Evolutionary conservation across 2,888 invertebrate species (phyloP), one percentile per base, ranked within the genome.

Genomic region (Mycalesis mineus): DNA sequence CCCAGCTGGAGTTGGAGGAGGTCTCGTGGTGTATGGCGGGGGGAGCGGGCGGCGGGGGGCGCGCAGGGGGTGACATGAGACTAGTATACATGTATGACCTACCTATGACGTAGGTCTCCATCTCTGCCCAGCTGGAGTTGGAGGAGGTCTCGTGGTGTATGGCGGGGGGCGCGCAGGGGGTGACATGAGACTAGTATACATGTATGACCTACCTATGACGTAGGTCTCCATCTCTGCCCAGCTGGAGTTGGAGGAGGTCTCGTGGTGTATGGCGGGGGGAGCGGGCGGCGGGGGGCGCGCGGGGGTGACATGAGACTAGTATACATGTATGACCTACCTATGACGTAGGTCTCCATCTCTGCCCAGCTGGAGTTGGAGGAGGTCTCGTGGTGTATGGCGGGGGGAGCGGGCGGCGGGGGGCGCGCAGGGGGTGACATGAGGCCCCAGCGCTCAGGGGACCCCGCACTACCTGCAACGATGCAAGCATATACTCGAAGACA

Each of bases 161-260:
- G 69, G 5, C 73, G 55, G 31, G 65, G 45, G 65, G 65, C 8
- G 64, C 65, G 7, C 88, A 80, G 15, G 89, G 0, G 90, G 88
- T 0, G 90, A 89, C 87, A 88, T 88, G 80, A 89, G 80, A 57
- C 86, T 5, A 2, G 3, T n/a, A n/a, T n/a, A n/a, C n/a, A n/a
- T n/a, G n/a, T n/a, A n/a, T n/a, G n/a, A n/a, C 49, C 52, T 47
- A 68, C 97, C 97, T 68, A 97, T 96, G 59, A 98, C 94, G 69
- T 95, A 95, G 0, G 94, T 94, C 79, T 97, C 95, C 91, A 97
- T 92, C 82, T 97, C 96, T 0, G 95, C 95, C 97, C 97, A 98
- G 57, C 95, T 96, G 51, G 96, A 97, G 85, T 96, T 97, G 75
- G 95, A 95, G 61, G 93, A 91, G 70, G 94, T 94, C 70, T 85